phyloP scores from a whole-genome alignment of 1,140 invertebrate species.

The Lasaia peninsularis region DNA sequence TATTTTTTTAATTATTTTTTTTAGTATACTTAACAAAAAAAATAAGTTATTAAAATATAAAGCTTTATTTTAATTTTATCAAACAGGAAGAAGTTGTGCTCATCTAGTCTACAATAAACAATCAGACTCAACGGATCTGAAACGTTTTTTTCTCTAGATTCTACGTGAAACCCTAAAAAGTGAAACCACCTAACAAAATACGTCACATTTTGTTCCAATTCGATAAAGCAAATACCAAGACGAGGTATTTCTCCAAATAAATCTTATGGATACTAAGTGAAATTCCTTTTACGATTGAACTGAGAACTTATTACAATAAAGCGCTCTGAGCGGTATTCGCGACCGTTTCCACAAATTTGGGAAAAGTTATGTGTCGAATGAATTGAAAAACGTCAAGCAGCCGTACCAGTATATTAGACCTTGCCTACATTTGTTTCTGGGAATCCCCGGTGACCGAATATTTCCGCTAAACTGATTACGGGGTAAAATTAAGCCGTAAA shows the following conservation, averaged over 20 bases:
- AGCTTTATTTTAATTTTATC: too few species aligned
- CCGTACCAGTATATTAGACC: slow-evolving; percentile 41
- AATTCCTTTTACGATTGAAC: slow-evolving; percentile 31
- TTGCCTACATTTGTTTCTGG: slow-evolving; percentile 52
- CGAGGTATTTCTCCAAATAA: slow-evolving; percentile 6
- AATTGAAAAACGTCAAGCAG: slow-evolving; percentile 44
- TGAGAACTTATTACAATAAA: slow-evolving; percentile 35
- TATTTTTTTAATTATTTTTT: too few species aligned
- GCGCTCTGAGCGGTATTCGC: slow-evolving; percentile 28
- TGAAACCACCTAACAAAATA: neutral
- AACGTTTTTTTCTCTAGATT: too few species aligned
- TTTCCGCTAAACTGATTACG: slow-evolving; percentile 66
- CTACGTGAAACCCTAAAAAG: too few species aligned
- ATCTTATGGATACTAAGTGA: slow-evolving; percentile 6
- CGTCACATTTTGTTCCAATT: neutral
- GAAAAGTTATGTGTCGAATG: slow-evolving; percentile 31
- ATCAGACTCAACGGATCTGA: too few species aligned
- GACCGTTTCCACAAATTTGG: slow-evolving; percentile 33
- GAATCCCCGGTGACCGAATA: slow-evolving; percentile 51
- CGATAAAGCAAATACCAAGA: slow-evolving; percentile 8
- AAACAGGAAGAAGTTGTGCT: too few species aligned
- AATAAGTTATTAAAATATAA: too few species aligned
- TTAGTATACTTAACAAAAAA: too few species aligned
- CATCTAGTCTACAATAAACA: too few species aligned
- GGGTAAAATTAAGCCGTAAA: slow-evolving; percentile 71